Evolutionary conservation across 2,113 vertebrate genomes (phyloP).

Genomic region (Eulacestoma nigropectus): DNA sequence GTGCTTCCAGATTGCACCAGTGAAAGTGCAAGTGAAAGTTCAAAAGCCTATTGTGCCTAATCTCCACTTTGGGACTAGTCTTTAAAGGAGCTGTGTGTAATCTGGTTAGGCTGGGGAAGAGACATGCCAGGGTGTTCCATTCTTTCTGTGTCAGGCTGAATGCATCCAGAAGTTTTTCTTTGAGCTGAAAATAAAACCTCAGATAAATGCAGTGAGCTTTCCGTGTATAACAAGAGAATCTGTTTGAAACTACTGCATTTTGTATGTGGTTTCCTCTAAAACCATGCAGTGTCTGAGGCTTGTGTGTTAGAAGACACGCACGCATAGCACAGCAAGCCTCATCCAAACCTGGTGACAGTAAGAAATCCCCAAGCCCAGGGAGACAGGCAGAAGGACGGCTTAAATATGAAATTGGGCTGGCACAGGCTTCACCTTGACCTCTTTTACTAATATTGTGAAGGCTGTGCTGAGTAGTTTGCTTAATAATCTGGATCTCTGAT

Average conservation of each 20-base stretch:
- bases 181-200: background rate
- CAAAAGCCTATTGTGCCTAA: background rate
- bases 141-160: background rate
- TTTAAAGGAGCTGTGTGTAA: background rate
- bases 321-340: background rate
- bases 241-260: background rate
- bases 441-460: background rate
- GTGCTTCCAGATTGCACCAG: background rate
- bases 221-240: background rate
- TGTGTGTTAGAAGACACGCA: background rate
- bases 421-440: background rate
- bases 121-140: background rate
- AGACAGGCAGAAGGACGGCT: background rate
- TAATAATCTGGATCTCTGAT: background rate
- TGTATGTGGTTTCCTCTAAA: background rate
- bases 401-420: background rate
- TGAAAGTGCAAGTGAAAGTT: background rate
- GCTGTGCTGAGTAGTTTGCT: background rate
- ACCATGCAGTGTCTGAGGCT: background rate
- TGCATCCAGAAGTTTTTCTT: background rate
- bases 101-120: background rate
- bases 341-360: background rate
- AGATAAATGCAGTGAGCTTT: background rate
- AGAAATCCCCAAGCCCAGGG: background rate
- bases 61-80: background rate